phyloP scores from a whole-genome alignment of 2,888 invertebrate species.

The Dicycla oo region DNA sequence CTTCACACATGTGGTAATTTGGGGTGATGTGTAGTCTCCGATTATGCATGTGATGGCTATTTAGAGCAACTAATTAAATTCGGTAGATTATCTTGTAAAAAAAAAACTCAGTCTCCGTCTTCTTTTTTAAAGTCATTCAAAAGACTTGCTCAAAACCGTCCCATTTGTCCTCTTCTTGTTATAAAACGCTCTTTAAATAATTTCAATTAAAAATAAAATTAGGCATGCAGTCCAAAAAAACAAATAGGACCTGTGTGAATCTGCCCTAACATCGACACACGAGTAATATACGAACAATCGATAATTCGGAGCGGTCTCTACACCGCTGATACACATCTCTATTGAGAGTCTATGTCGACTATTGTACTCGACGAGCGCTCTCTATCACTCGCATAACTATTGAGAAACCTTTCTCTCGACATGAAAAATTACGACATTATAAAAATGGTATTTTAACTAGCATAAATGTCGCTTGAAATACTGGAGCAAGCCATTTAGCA shows the following conservation, averaged over 20 bases:
- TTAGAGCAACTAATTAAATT: too few species aligned
- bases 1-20: too few species aligned
- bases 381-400: slow-evolving; percentile 56
- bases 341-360: slow-evolving; percentile 56
- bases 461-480: slow-evolving; percentile 13
- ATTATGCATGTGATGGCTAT: too few species aligned
- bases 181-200: too few species aligned
- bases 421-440: slow-evolving; percentile 56
- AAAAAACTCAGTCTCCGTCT: too few species aligned
- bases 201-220: too few species aligned
- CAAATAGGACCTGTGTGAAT: slow-evolving; percentile 15
- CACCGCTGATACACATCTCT: slow-evolving; percentile 72
- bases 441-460: slow-evolving; percentile 51
- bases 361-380: slow-evolving; percentile 63
- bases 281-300: slow-evolving; percentile 75
- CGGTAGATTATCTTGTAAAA: too few species aligned
- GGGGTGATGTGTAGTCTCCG: too few species aligned
- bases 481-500: slow-evolving; percentile 29
- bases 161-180: too few species aligned
- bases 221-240: not conserved
- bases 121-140: too few species aligned
- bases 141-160: too few species aligned
- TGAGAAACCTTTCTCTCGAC: slow-evolving; percentile 57
- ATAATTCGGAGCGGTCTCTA: slow-evolving; percentile 75
- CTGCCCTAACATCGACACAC: slow-evolving; percentile 34